A percentile compares a stretch with the other conserved stretches of the same genome.
Conservation (phyloP, 2,113 vertebrate genomes). For the Oreocharis arfaki region DNA sequence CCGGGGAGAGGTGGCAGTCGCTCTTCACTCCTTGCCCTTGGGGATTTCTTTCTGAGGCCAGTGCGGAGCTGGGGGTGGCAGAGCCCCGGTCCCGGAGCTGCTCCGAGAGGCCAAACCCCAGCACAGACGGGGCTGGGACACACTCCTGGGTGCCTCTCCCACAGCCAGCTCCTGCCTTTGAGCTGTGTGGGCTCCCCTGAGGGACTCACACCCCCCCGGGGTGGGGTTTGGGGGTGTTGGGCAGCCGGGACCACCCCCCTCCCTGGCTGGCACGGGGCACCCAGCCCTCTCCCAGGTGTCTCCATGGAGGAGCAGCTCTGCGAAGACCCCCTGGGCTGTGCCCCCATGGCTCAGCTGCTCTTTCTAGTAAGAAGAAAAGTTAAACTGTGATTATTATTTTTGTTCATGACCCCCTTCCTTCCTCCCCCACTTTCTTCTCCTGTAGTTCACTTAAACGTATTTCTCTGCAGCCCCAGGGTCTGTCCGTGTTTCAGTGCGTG, state of each 20-base stretch:
- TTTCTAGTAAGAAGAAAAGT: background rate
- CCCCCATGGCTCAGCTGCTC: rapidly evolving
- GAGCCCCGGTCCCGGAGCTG: rapidly evolving
- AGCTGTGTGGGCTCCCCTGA: rapidly evolving
- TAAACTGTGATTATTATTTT: background rate
- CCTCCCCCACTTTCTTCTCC: background rate
- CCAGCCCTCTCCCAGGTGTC: rapidly evolving
- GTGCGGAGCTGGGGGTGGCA: background rate
- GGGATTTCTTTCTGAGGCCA: background rate
- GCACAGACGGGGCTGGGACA: rapidly evolving
- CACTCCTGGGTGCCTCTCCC: background rate
- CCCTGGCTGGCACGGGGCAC: background rate
- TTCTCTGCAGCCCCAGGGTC: background rate
- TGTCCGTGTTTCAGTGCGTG: background rate
- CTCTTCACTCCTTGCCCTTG: background rate
- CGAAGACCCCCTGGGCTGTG: background rate
- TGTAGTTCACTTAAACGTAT: background rate
- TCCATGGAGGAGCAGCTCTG: background rate
- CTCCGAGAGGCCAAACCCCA: rapidly evolving
- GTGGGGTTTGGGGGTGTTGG: background rate
- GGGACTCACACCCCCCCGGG: too few species aligned
- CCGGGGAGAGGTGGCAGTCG: rapidly evolving
- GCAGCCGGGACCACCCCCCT: background rate
- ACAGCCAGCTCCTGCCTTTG: rapidly evolving
- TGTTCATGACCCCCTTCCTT: background rate